phyloP scores from a whole-genome alignment of 2,113 vertebrate genomes.

The Chloebia gouldiae region DNA sequence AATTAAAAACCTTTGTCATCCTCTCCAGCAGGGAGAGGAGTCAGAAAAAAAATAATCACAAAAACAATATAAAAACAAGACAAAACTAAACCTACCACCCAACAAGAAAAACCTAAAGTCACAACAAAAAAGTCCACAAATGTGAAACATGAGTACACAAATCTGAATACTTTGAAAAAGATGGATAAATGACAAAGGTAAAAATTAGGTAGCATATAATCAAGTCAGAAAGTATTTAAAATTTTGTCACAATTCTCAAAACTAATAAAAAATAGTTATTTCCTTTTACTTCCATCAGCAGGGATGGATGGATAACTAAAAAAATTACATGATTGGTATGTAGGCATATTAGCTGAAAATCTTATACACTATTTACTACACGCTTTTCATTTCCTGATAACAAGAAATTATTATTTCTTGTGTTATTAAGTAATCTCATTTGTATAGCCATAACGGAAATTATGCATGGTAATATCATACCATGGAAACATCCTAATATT shows the following conservation, averaged over 20 bases:
- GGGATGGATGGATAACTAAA: not conserved
- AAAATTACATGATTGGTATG: not conserved
- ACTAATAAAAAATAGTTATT: not conserved
- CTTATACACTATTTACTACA: not conserved
- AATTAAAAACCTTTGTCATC: slow-evolving; percentile 42
- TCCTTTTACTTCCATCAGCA: not conserved
- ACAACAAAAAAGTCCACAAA: not conserved
- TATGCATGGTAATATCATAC: not conserved
- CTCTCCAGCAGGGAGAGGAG: not conserved
- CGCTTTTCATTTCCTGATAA: not conserved
- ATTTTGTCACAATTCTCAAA: not conserved
- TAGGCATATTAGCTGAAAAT: not conserved
- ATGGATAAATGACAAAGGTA: not conserved
- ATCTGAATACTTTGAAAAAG: not conserved
- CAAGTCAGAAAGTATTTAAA: not conserved
- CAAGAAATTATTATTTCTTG: not conserved
- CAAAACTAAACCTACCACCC: rapidly evolving
- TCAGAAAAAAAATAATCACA: no score
- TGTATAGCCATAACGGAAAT: not conserved
- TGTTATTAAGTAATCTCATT: not conserved
- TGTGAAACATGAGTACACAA: not conserved
- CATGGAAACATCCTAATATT: not conserved
- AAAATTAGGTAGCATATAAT: not conserved
- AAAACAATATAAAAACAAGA: not conserved
- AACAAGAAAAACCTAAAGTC: not conserved